Evolutionary conservation across 2,797 vertebrate species (phyloP).

Genomic region (Astyanax mexicanus): DNA sequence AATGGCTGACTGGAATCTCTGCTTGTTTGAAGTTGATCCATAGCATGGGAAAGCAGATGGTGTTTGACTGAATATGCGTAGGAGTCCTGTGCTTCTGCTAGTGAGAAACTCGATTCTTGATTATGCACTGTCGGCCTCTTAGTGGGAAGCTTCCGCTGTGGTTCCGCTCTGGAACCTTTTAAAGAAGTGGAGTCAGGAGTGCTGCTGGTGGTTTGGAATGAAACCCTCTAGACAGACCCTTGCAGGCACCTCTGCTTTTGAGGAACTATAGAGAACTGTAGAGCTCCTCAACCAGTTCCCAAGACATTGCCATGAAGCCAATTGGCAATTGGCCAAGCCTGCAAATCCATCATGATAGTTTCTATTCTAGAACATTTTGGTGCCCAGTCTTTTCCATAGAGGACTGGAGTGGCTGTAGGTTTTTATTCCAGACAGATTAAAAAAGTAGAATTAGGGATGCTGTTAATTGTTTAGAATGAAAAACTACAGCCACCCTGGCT

Average conservation of each 20-base stretch:
- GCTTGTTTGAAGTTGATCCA: conserved; percentile 33
- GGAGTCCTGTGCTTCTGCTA: background rate
- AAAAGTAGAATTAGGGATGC: too few species aligned
- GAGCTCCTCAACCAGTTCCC: background rate
- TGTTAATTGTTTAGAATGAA: too few species aligned
- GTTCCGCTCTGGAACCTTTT: background rate
- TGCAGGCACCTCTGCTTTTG: too few species aligned
- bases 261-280: background rate
- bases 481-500: too few species aligned
- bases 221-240: too few species aligned
- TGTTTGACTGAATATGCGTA: conserved; percentile 1
- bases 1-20: conserved; percentile 66
- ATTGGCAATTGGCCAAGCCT: background rate
- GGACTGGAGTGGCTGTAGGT: too few species aligned
- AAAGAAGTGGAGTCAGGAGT: too few species aligned
- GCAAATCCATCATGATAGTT: background rate
- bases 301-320: background rate
- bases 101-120: conserved; percentile 4
- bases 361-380: background rate
- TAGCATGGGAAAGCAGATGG: conserved; percentile 22
- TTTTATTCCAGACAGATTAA: too few species aligned
- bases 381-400: too few species aligned
- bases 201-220: too few species aligned
- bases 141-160: background rate
- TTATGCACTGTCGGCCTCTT: background rate